Conservation (phyloP, 1,140 invertebrate genomes). For the Tetraneura akinire region DNA sequence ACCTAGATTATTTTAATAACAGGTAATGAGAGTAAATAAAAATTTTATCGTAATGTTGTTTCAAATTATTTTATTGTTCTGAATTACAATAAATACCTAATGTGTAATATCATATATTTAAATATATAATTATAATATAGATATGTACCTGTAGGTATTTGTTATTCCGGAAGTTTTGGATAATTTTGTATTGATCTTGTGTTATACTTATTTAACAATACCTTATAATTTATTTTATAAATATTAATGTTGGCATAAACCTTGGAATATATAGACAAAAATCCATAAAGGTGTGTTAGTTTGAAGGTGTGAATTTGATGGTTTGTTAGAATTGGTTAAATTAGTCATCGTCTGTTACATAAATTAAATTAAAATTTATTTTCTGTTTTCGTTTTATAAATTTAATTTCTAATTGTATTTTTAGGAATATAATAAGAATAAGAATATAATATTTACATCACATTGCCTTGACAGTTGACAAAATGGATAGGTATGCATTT, state of each 20-base stretch:
- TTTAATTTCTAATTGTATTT: no score
- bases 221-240: conserved; percentile 33
- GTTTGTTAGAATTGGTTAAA: background rate
- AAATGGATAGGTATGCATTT: no score
- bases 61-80: background rate
- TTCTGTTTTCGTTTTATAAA: background rate
- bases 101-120: no score
- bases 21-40: no score
- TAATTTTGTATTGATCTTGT: conserved; percentile 2
- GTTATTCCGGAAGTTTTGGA: background rate
- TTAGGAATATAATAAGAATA: no score
- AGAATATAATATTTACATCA: no score
- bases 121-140: no score
- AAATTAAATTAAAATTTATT: conserved; percentile 9
- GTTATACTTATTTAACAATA: conserved; percentile 15
- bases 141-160: no score
- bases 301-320: conserved; percentile 31
- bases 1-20: no score
- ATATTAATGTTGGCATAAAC: conserved; percentile 1
- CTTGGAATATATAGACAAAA: conserved; percentile 35
- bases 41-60: background rate
- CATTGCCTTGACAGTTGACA: no score
- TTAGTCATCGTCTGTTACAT: conserved; percentile 23
- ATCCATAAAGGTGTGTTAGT: conserved; percentile 1
- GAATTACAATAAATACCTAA: background rate